Percentiles rank a stretch among this genome's conserved stretches.
These are phyloP conservation scores for Sigmodon hispidus DNA, from an alignment of 2,113 vertebrate genomes.

Conservation along the genomic window DNA sequence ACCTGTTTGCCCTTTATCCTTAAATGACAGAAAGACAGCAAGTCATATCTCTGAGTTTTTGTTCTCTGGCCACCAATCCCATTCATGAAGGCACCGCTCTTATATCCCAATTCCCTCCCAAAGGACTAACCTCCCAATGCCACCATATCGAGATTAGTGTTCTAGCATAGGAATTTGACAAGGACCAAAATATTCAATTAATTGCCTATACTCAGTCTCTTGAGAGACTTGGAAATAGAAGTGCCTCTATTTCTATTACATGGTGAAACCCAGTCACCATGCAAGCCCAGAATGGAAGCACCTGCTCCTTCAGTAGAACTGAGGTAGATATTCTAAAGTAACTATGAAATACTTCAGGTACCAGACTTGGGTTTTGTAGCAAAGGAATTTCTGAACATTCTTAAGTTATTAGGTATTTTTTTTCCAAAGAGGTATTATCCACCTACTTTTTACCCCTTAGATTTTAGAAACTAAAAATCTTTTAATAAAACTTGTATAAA, in stretches of 20 bases:
- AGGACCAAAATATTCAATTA: not conserved
- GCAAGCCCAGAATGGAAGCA: not conserved
- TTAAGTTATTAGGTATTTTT: not conserved
- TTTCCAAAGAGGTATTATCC: not conserved
- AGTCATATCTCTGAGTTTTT: not conserved
- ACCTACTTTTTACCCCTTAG: not conserved
- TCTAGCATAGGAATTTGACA: not conserved
- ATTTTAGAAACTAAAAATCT: constrained; percentile 9
- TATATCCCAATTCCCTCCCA: not conserved
- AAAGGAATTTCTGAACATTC: not conserved
- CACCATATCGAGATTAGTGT: not conserved
- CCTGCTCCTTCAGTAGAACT: not conserved
- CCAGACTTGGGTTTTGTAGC: not conserved
- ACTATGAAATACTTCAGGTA: not conserved
- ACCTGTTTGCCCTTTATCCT: not conserved
- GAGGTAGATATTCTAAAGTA: not conserved
- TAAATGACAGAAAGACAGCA: not conserved
- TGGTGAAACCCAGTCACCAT: not conserved
- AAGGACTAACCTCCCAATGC: not conserved
- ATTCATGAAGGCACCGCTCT: not conserved
- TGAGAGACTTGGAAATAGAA: not conserved
- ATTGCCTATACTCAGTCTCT: not conserved
- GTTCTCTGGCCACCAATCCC: not conserved
- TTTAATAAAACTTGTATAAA: not conserved
- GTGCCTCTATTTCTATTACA: too few relatives aligned